Percentiles rank a stretch among this genome's conserved stretches.
These are phyloP conservation scores for Ephydatia muelleri DNA, from an alignment of 37 sponge, comb jelly and placozoan genomes.

Conservation along the genomic window DNA sequence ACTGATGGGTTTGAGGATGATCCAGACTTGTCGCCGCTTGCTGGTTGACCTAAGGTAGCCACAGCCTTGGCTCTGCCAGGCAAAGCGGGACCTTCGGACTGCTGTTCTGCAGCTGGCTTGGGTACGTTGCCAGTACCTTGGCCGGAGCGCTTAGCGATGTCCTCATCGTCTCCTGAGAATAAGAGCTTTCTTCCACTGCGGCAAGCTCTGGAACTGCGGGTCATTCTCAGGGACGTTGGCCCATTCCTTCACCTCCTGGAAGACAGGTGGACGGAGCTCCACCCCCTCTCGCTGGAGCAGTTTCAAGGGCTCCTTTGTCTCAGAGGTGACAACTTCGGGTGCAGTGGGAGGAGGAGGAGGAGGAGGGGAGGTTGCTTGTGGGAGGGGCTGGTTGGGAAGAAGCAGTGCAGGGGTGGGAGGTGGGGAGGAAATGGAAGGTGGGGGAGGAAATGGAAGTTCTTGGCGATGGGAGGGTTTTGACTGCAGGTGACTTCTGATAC, in stretches of 20 bases:
- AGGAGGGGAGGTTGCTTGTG: not conserved
- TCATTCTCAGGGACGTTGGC: conserved; percentile 65
- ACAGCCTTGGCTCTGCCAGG: too few species aligned
- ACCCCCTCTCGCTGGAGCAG: conserved; percentile 50
- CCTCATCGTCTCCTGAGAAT: conserved; percentile 59
- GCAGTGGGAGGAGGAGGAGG: not conserved
- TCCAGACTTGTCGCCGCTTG: not conserved
- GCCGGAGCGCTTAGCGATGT: conserved; percentile 47
- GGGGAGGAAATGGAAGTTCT: too few species aligned
- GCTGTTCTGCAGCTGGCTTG: not conserved
- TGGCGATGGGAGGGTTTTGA: too few species aligned
- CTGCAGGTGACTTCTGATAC: too few species aligned
- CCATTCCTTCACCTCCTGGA: conserved; percentile 57
- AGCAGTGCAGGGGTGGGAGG: not conserved
- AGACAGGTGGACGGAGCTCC: conserved; percentile 45
- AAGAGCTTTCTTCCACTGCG: conserved; percentile 80
- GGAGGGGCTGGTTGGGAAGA: too few species aligned
- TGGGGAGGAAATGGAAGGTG: not conserved
- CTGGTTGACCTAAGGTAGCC: not conserved
- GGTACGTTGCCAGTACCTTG: not conserved
- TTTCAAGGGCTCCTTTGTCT: not conserved
- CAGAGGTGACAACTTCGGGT: conserved; percentile 37
- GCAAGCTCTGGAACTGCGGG: conserved; percentile 54
- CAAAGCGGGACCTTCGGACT: not conserved
- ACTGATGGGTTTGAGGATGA: not conserved